Base-by-base conservation (phyloP, 2,113 vertebrate genomes). In the Rhabdornis inornatus region DNA sequence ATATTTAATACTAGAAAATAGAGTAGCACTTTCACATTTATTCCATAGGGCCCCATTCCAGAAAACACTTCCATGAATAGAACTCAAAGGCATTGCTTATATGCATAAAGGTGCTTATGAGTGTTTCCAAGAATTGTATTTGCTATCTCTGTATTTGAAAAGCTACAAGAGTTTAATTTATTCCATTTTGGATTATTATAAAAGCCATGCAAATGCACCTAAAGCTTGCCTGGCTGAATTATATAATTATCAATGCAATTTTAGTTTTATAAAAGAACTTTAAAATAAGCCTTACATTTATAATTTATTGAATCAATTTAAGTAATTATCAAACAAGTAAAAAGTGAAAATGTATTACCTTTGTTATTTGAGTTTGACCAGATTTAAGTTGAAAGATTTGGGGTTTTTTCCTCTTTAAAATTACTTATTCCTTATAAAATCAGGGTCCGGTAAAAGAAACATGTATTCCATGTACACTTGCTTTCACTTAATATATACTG, bases 1-100 rank as follows among this genome's bases (percentile, higher is more conserved):
- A 57, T 68, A 80, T 91, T 82, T 91, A 89, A 91, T 89, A 33
- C 25, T 69, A 91, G 61, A 69, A 96, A 95, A 95, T 47, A 65
- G 30, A 91, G 24, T 72, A 68, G 25, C 52, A 40, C 74, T 91
- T 85, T 22, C 86, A 65, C 39, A 49, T 91, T 60, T 92, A 76
- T 85, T 94, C 63, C 30, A 8, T 18, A 42, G 77, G 57, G 74
- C 55, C 61, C 72, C 37, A 87, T 91, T 95, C 78, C 78, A 84
- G 79, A 83, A 92, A 90, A 72, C 55, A 47, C 45, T 80, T 85
- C 45, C 42, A 61, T 69, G 55, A 87, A 56, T 44, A 80, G 53
- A 89, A 60, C 40, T 87, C 65, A 14, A 9, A 87, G 40, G 61
- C 68, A 21, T 30, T 90, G 27, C 28, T 70, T 78, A 35, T 44